Evolutionary conservation across 2,113 vertebrate genomes (phyloP).

Genomic region (Nansenia antarctica): DNA sequence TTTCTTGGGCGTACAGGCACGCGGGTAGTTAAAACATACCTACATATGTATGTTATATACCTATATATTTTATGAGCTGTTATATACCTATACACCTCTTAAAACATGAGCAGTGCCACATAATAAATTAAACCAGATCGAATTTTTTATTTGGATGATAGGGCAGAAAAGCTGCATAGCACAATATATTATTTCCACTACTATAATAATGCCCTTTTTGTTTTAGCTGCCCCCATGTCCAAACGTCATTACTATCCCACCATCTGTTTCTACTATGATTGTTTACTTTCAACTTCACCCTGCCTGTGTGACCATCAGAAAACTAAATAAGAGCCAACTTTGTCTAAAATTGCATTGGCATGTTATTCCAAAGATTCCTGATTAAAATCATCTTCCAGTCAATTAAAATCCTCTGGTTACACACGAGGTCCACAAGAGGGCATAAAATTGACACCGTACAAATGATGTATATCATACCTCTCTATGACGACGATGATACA

Average conservation of each 20-base stretch:
- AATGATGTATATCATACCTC: not conserved
- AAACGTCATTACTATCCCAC: conserved; percentile 40
- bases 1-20: too few relatives aligned
- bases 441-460: conserved; percentile 18
- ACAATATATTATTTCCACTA: too few relatives aligned
- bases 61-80: too few relatives aligned
- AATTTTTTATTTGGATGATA: too few relatives aligned
- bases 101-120: too few relatives aligned
- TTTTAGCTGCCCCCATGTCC: too few relatives aligned
- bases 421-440: conserved; percentile 7
- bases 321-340: conserved; percentile 12
- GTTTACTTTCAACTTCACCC: conserved; percentile 34
- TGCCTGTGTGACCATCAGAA: conserved; percentile 22
- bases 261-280: conserved; percentile 45
- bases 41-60: too few relatives aligned
- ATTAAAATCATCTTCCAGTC: conserved; percentile 8
- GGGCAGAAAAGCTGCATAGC: too few relatives aligned
- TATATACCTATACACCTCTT: too few relatives aligned
- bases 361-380: conserved; percentile 7
- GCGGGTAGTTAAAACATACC: too few relatives aligned
- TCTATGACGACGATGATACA: not conserved
- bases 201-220: too few relatives aligned
- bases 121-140: too few relatives aligned
- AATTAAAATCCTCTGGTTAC: not conserved
- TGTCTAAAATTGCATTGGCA: not conserved